Conservation (phyloP, 2,113 vertebrate species). For the Urocynchramus pylzowi region DNA sequence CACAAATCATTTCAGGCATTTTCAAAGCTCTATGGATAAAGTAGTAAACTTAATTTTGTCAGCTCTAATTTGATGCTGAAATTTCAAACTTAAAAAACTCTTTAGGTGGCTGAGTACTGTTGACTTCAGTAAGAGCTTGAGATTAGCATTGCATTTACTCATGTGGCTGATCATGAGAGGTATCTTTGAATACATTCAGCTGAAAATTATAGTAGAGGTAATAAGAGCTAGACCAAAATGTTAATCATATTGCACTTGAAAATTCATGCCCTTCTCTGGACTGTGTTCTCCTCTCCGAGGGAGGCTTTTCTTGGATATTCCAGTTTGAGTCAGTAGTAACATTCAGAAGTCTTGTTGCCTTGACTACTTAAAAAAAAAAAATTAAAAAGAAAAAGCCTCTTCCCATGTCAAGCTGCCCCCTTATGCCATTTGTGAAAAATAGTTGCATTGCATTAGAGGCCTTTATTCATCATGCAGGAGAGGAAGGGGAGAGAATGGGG, state of each 20-base stretch:
- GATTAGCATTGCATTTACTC: background rate
- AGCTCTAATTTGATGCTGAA: background rate
- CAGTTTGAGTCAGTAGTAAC: conserved; percentile 3
- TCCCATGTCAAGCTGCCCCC: background rate
- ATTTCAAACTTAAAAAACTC: background rate
- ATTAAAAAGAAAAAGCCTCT: background rate
- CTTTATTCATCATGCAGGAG: background rate
- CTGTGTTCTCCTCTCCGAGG: background rate
- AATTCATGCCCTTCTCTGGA: background rate
- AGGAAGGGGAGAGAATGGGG: background rate
- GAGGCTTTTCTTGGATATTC: background rate
- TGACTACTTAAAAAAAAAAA: background rate
- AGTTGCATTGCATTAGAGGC: background rate
- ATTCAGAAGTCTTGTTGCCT: background rate
- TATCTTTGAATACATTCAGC: background rate
- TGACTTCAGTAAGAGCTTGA: background rate
- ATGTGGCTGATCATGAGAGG: background rate
- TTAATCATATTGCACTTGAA: background rate
- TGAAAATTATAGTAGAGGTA: background rate
- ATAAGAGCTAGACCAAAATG: background rate
- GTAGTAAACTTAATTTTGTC: background rate
- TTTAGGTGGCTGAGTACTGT: background rate
- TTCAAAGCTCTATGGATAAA: background rate
- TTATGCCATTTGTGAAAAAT: background rate
- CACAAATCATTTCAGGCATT: background rate